Percentiles rank a stretch among this genome's conserved stretches.
phyloP scores from a whole-genome alignment of 2,888 invertebrate genomes.

The Mythimna impura region DNA sequence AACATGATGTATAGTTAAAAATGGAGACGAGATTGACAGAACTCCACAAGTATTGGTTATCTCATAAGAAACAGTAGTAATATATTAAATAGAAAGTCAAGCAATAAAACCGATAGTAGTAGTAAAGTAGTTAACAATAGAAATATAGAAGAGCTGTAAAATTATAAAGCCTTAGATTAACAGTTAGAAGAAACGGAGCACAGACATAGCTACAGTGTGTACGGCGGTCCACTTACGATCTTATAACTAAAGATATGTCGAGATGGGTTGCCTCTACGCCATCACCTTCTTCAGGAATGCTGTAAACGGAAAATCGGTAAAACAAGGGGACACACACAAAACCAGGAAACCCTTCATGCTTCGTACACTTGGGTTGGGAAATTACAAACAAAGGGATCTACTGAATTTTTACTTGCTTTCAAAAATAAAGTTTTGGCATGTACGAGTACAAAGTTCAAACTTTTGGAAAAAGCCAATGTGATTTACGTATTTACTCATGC shows the following conservation, averaged over 20 bases:
- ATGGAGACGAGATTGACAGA: constrained; percentile 33
- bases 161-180: constrained; percentile 62
- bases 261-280: constrained; percentile 89
- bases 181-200: constrained; percentile 70
- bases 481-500: constrained; percentile 37
- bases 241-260: constrained; percentile 90
- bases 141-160: constrained; percentile 56
- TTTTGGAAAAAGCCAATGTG: constrained; percentile 17
- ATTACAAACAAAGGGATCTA: constrained; percentile 44
- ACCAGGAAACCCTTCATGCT: constrained; percentile 68
- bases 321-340: constrained; percentile 80
- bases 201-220: constrained; percentile 70
- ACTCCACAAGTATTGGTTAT: constrained; percentile 39
- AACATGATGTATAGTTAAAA: constrained; percentile 26
- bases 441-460: constrained; percentile 21
- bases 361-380: constrained; percentile 49
- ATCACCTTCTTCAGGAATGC: constrained; percentile 95
- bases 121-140: constrained; percentile 44
- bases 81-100: constrained; percentile 53
- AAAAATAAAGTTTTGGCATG: constrained; percentile 34
- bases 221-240: constrained; percentile 87
- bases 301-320: constrained; percentile 90
- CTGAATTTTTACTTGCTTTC: constrained; percentile 28
- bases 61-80: constrained; percentile 20
- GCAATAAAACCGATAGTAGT: constrained; percentile 50